Conservation (phyloP, 2,113 vertebrate genomes). For the Ceyx melanurus region DNA sequence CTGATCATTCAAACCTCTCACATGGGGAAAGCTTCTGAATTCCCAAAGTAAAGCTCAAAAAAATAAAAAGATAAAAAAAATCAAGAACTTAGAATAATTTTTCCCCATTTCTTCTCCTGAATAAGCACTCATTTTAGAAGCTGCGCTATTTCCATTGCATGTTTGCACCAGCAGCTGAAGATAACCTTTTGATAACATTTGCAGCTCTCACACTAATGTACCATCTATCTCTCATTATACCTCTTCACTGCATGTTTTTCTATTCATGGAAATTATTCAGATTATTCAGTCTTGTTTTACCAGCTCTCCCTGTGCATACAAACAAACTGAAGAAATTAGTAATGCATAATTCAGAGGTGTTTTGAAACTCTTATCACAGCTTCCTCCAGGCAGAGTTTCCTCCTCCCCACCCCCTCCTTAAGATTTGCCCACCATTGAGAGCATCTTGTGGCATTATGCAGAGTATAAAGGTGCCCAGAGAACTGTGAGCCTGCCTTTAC, state of each 20-base stretch:
- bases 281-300: conserved; percentile 12
- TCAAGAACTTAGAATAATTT: neutral
- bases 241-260: neutral
- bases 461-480: neutral
- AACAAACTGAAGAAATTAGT: conserved; percentile 11
- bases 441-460: neutral
- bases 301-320: neutral
- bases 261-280: conserved; percentile 14
- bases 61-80: neutral
- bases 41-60: neutral
- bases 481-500: neutral
- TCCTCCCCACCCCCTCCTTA: no score
- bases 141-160: neutral
- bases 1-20: neutral
- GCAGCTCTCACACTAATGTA: neutral
- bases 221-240: neutral
- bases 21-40: neutral
- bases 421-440: neutral
- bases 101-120: neutral
- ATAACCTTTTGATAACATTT: conserved; percentile 1
- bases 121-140: neutral
- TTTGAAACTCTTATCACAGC: neutral
- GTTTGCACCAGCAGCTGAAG: neutral
- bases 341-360: neutral
- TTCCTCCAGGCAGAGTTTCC: neutral